Evolutionary conservation across 2,113 vertebrate species (phyloP).

Genomic region (Halcyon malimbica): DNA sequence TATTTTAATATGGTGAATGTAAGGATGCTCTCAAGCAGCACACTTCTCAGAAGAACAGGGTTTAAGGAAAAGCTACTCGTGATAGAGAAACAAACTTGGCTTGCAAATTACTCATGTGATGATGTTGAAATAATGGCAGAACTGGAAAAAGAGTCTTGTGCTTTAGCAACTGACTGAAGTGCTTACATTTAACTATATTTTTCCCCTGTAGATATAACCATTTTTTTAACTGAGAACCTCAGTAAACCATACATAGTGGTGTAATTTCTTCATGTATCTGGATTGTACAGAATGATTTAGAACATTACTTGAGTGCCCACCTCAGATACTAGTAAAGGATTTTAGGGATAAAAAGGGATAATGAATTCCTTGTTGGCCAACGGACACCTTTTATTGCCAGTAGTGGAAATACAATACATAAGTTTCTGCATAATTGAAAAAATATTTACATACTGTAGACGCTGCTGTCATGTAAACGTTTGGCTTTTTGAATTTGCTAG

Average conservation of each 20-base stretch:
- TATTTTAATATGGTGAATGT: neutral
- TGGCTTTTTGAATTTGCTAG: neutral
- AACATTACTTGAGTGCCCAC: neutral
- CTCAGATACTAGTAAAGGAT: neutral
- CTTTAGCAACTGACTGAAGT: constrained; percentile 7
- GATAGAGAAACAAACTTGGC: constrained; percentile 16
- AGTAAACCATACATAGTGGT: neutral
- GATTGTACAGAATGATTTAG: neutral
- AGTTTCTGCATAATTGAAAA: neutral
- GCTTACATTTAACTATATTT: neutral
- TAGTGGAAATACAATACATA: neutral
- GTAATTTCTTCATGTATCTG: neutral
- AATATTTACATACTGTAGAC: neutral
- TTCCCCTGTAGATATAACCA: neutral
- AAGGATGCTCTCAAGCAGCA: neutral
- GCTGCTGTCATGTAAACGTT: neutral
- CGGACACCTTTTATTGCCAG: neutral
- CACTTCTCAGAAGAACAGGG: neutral
- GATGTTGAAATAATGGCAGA: constrained; percentile 41
- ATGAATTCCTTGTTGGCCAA: neutral
- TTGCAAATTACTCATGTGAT: constrained; percentile 30
- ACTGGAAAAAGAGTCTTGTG: constrained; percentile 12
- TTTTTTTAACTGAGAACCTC: neutral
- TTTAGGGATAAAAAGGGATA: neutral
- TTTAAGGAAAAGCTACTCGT: neutral